Evolutionary conservation across 1,140 invertebrate species (phyloP), one percentile per base, ranked within the genome.

Genomic region (Drosophila sp.): DNA sequence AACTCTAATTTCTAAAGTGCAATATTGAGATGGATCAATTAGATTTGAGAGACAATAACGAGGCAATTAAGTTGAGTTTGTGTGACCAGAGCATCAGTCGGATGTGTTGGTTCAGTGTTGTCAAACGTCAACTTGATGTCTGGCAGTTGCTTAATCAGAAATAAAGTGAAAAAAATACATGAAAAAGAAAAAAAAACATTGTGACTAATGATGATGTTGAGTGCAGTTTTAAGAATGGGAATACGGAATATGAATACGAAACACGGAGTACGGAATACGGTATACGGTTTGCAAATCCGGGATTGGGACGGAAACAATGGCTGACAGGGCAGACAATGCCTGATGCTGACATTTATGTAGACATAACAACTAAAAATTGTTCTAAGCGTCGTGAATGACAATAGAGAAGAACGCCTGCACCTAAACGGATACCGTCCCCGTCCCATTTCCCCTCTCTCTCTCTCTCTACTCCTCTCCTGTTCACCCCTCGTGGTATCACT

Each of bases 311-410:
- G 61, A 64, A 66, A 72, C 69, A 72, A 66, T 72, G 69, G 62
- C 13, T 72, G 69, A 72, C 53, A 72, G 62, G 45, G 18, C 62
- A 67, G 70, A 72, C 70, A 72, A 72, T 67, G 70, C 63, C 82
- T 84, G 78, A 81, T 84, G 81, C 82, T 87, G 81, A 84, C 81
- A 84, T 87, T 84, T 84, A 84, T 84, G 81, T 87, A 78, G 81
- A 71, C 76, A 86, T 83, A 80, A 78, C 66, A 74, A 71, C 72
- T 70, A 51, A 70, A 78, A 54, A 70, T 58, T 72, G 70, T 72
- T 72, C 63, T 46, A 62, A 58, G 36, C 25, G 32, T 66, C 34
- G 50, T 51, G 43, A 79, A 62, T 63, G 58, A 70, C 72, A 80
- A 75, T 63, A 78, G 67, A 62, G 72, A 70, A 81, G 74, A 74